Base-by-base conservation (phyloP, 2,888 invertebrate species). In the Brachyptera risi region DNA sequence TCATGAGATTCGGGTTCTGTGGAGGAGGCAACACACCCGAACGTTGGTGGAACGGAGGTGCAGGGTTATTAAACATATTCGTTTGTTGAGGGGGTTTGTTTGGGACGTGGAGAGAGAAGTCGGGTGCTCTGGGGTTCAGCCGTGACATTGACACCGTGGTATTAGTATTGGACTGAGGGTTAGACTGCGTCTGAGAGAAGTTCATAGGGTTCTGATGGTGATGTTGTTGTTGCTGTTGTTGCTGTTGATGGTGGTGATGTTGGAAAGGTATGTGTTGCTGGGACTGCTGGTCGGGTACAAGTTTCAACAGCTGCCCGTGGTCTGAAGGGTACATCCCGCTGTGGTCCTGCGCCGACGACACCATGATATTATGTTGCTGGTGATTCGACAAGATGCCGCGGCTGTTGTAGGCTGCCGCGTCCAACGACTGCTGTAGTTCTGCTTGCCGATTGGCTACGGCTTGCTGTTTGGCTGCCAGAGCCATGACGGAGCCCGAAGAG, bases 41-140 rank as follows among this genome's bases (percentile, higher is more conserved):
- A 21, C 60, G 47, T n/a, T 63, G 63, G 27, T 63, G 63, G 47
- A 60, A 63, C 35, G 59, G 54, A 31, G 61, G 42, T 23, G 62
- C 40, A 31, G 61, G 37, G 15, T 50, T 27, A 31, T 40, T 44
- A 37, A 56, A 60, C 21, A 51, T 59, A 19, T 58, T 63, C 27
- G 31, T 42, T 19, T 35, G 60, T 26, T 60, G 72, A 68, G 21
- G 74, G 69, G 69, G 58, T 67, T 71, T 68, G 73, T 73, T 56
- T 74, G 68, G 65, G 77, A 79, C 24, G 78, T 69, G 40, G 79
- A 76, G 65, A 0, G 85, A 82, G 72, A 90, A 92, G 69, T 88
- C 88, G 0, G 90, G 89, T 3, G 90, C 90, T 68, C 90, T 84
- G 0, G 90, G 89, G 75, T 92, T 92, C 40, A 92, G 78, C 59